Percentiles rank a stretch among this genome's conserved stretches.
These are phyloP conservation scores for Bactericera cockerelli DNA, from an alignment of 1,140 invertebrate species.

Conservation along the genomic window DNA sequence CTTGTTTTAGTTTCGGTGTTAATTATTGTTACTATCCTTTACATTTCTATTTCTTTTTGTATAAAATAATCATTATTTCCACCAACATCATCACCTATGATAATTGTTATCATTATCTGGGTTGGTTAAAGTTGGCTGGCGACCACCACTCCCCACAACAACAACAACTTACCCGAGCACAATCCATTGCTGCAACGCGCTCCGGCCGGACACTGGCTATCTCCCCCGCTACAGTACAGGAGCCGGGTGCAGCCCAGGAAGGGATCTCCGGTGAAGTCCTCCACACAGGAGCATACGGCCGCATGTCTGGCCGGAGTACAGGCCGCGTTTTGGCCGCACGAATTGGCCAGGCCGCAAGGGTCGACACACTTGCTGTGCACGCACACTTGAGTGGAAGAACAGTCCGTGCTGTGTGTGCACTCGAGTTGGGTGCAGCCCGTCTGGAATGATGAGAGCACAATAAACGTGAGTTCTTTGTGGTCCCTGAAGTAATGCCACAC, in stretches of 20 bases:
- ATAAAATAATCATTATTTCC: too few relatives aligned
- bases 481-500: too few relatives aligned
- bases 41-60: too few relatives aligned
- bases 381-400: conserved; percentile 49
- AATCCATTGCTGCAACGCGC: conserved; percentile 66
- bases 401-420: conserved; percentile 65
- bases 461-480: too few relatives aligned
- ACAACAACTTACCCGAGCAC: conserved; percentile 54
- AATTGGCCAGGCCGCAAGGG: conserved; percentile 59
- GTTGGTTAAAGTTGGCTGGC: too few relatives aligned
- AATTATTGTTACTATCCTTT: too few relatives aligned
- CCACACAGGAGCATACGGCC: conserved; percentile 60
- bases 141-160: too few relatives aligned
- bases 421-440: conserved; percentile 52
- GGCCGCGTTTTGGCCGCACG: conserved; percentile 60
- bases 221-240: conserved; percentile 54
- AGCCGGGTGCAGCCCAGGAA: conserved; percentile 61
- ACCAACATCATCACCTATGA: too few relatives aligned
- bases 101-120: too few relatives aligned
- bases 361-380: conserved; percentile 62
- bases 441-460: conserved; percentile 20
- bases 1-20: too few relatives aligned
- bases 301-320: conserved; percentile 41
- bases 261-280: conserved; percentile 71
- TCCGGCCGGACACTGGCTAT: conserved; percentile 60